Conservation (phyloP, 2,113 vertebrate species). For the Plestiodon gilberti region DNA sequence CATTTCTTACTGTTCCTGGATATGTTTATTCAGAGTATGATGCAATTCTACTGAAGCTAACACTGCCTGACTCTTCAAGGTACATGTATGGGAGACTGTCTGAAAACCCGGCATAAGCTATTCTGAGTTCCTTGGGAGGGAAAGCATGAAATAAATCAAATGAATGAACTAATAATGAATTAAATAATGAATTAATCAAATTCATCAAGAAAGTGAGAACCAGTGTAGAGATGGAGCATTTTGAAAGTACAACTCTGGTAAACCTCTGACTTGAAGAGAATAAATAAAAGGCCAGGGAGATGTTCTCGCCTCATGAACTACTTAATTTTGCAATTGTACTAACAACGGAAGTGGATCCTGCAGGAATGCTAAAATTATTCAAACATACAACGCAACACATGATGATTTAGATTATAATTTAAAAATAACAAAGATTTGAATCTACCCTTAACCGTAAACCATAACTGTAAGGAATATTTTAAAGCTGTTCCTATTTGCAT, state of each 20-base stretch:
- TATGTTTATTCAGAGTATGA: background rate
- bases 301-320: background rate
- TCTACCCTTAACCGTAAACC: background rate
- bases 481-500: background rate
- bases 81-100: background rate
- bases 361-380: background rate
- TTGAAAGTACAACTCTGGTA: background rate
- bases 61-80: background rate
- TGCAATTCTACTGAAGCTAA: background rate
- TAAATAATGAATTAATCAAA: background rate
- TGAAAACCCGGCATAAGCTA: background rate
- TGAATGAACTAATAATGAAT: background rate
- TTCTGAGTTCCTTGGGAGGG: background rate
- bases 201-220: background rate
- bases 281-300: background rate
- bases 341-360: background rate
- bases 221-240: background rate
- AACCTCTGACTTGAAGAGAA: background rate
- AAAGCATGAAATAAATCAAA: background rate
- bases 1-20: background rate
- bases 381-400: background rate
- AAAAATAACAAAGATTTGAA: background rate
- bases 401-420: background rate
- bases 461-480: background rate
- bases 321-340: background rate